These are phyloP conservation scores for Pristionchus maxplancki DNA, from an alignment of 2,888 invertebrate species.

Conservation along the genomic window DNA sequence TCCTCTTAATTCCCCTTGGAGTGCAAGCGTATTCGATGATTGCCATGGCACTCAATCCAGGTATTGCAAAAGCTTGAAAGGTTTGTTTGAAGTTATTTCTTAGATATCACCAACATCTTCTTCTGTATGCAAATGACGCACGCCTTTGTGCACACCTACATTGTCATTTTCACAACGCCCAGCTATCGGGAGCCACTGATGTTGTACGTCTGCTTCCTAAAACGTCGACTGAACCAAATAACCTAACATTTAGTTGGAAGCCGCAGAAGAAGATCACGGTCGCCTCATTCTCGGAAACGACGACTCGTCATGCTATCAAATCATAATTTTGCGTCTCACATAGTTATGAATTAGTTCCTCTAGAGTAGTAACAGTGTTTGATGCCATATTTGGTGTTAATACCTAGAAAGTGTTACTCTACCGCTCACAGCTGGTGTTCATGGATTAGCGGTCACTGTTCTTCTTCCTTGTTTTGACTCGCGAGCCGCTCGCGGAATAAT, in stretches of 20 bases:
- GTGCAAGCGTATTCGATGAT: neutral
- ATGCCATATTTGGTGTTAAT: too few species aligned
- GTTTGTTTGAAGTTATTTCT: too few species aligned
- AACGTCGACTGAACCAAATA: too few species aligned
- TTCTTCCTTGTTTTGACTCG: too few species aligned
- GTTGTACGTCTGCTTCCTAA: neutral
- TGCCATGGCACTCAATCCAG: neutral
- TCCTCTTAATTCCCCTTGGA: neutral
- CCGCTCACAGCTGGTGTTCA: too few species aligned
- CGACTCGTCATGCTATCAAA: neutral
- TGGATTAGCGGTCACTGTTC: too few species aligned
- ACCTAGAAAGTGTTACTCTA: too few species aligned
- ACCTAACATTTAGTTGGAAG: neutral
- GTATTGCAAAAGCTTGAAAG: neutral
- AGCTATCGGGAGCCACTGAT: neutral
- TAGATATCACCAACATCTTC: neutral
- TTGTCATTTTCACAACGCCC: neutral
- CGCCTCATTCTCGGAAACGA: neutral
- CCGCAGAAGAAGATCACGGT: neutral
- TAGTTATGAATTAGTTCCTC: too few species aligned
- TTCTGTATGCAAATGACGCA: conserved; percentile 19
- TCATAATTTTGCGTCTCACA: too few species aligned
- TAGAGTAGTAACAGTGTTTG: too few species aligned
- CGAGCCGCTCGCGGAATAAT: too few species aligned
- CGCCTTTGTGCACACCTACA: neutral